Percentiles rank a stretch among this genome's conserved stretches.
phyloP scores from a whole-genome alignment of 2,888 invertebrate species.

The Tetragnatha montana region DNA sequence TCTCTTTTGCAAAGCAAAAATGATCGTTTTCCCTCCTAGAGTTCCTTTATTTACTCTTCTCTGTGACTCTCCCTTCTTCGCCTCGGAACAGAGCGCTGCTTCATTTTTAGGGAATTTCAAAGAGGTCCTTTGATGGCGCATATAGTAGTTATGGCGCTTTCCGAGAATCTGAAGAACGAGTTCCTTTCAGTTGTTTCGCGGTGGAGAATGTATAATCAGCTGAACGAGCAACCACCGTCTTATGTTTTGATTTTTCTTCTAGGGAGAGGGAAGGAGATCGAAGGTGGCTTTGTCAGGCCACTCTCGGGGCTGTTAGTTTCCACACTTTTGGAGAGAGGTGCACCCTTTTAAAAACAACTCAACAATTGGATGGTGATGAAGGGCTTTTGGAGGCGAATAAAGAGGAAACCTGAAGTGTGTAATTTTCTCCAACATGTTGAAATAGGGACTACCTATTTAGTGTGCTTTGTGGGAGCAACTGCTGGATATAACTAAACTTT shows the following conservation, averaged over 20 bases:
- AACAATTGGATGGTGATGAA: too few relatives aligned
- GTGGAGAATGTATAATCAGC: not conserved
- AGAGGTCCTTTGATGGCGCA: not conserved
- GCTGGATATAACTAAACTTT: too few relatives aligned
- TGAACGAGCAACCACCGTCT: not conserved
- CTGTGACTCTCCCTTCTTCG: not conserved
- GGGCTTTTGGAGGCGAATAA: too few relatives aligned
- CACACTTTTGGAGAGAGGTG: too few relatives aligned
- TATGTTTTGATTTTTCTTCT: not conserved
- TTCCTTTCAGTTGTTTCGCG: not conserved
- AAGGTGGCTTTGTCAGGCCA: too few relatives aligned
- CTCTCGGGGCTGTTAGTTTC: too few relatives aligned
- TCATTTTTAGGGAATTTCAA: not conserved
- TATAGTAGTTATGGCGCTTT: not conserved
- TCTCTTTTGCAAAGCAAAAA: not conserved
- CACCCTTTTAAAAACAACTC: too few relatives aligned
- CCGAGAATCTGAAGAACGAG: slow-evolving; percentile 1
- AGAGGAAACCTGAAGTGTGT: too few relatives aligned
- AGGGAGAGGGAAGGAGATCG: too few relatives aligned
- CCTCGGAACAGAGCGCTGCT: not conserved
- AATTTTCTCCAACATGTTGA: too few relatives aligned
- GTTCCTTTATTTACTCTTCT: not conserved
- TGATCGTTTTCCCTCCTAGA: not conserved
- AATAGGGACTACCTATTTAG: too few relatives aligned
- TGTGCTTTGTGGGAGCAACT: too few relatives aligned